phyloP scores from a whole-genome alignment of 2,797 vertebrate genomes.

The Remorina albescens region DNA sequence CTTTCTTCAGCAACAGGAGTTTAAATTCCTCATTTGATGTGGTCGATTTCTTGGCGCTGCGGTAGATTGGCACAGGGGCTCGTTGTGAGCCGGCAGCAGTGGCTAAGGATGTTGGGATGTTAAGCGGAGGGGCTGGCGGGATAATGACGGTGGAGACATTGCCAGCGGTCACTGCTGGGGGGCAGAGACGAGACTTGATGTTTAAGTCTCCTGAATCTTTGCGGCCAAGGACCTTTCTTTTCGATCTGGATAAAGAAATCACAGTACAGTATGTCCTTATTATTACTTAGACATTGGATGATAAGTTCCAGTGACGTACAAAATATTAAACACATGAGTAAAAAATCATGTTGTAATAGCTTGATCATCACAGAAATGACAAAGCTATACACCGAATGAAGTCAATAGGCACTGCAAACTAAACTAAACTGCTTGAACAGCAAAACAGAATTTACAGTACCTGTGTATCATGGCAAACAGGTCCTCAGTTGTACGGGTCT shows the following conservation, averaged over 20 bases:
- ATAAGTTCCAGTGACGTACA: neutral
- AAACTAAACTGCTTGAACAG: neutral
- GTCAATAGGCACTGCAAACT: neutral
- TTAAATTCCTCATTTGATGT: slow-evolving; percentile 99
- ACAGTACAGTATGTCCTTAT: slow-evolving; percentile 21
- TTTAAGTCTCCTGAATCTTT: slow-evolving; percentile 96
- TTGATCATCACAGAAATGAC: neutral
- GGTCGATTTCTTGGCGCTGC: slow-evolving; percentile 97
- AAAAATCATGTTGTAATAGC: too few relatives aligned
- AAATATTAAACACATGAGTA: neutral
- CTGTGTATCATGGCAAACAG: slow-evolving; percentile 99
- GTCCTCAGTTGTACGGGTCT: slow-evolving; percentile 97
- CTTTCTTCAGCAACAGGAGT: slow-evolving; percentile 95
- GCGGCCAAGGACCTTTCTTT: slow-evolving; percentile 97
- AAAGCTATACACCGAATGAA: neutral
- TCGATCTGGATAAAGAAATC: slow-evolving; percentile 87
- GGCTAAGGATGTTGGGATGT: slow-evolving; percentile 57
- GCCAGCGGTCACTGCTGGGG: slow-evolving; percentile 69
- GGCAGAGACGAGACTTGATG: slow-evolving; percentile 87
- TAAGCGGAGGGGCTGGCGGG: slow-evolving; percentile 78
- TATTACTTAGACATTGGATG: slow-evolving; percentile 1
- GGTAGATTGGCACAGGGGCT: slow-evolving; percentile 95
- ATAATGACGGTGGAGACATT: slow-evolving; percentile 89
- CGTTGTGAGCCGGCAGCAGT: slow-evolving; percentile 86
- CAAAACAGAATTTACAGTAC: slow-evolving; percentile 78